A percentile compares a stretch with the other conserved stretches of the same genome.
Evolutionary conservation across 30 jellyfish, hydroid and myxozoan genomes (phyloP).

Genomic region (Sanderia malayensis): DNA sequence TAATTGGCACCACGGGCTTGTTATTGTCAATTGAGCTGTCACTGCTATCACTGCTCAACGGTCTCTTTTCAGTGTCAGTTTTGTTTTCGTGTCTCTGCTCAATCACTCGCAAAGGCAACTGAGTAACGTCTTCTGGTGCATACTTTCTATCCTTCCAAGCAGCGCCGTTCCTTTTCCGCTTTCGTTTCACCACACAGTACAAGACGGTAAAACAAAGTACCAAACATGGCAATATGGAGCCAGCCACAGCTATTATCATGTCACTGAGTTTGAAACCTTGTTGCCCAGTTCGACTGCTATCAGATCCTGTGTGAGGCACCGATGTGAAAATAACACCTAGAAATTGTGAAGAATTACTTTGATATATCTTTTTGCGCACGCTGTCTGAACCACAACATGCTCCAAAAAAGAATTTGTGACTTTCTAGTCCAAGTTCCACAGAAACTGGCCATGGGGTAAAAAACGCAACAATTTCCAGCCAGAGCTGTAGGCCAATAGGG

Average conservation of each 20-base stretch:
- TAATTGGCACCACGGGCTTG: constrained; percentile 13
- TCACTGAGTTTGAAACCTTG: constrained; percentile 48
- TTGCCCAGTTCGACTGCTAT: neutral
- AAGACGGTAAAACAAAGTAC: constrained; percentile 35
- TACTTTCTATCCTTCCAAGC: neutral
- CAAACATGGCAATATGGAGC: constrained; percentile 34
- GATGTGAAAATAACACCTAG: constrained; percentile 21
- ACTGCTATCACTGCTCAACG: constrained; percentile 37
- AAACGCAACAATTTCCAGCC: no score
- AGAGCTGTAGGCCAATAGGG: no score
- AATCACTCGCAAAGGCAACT: constrained; percentile 11
- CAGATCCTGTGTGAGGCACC: constrained; percentile 24
- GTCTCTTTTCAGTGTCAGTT: constrained; percentile 32
- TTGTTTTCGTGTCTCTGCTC: constrained; percentile 10
- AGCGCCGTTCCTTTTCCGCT: constrained; percentile 15
- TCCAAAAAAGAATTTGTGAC: no score
- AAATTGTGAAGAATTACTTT: no score
- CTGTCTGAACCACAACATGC: no score
- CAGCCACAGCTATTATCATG: constrained; percentile 49
- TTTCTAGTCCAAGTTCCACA: no score
- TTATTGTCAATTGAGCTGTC: constrained; percentile 49
- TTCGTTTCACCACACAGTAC: constrained; percentile 29
- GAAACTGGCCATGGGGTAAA: no score
- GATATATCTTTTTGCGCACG: no score
- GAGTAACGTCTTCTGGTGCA: constrained; percentile 5